Conservation (phyloP, 2,888 invertebrate species). For the Ophioninae sp. region DNA sequence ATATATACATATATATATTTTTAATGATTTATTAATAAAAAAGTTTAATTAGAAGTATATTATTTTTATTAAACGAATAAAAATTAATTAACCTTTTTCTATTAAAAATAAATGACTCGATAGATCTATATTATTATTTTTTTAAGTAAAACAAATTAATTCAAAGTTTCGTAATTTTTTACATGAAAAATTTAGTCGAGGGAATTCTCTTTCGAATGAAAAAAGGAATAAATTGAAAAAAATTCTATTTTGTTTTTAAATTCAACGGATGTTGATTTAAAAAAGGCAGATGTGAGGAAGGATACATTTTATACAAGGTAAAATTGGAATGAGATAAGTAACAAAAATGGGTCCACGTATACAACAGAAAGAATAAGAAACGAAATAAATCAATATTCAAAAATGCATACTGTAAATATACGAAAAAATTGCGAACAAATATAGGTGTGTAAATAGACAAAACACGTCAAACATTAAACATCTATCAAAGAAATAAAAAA, state of each 20-base stretch:
- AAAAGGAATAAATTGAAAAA: too few relatives aligned
- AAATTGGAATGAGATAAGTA: not conserved
- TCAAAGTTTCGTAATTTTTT: too few relatives aligned
- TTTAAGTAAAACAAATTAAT: too few relatives aligned
- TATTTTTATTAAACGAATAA: too few relatives aligned
- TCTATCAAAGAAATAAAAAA: not conserved
- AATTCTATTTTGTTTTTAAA: too few relatives aligned
- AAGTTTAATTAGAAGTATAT: not conserved
- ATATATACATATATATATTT: not conserved
- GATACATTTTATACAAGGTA: not conserved
- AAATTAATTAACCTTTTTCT: too few relatives aligned
- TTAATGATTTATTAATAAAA: not conserved
- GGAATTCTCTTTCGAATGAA: too few relatives aligned
- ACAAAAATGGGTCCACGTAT: not conserved
- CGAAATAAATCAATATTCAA: not conserved
- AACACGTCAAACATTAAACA: not conserved
- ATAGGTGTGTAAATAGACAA: not conserved
- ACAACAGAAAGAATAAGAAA: not conserved
- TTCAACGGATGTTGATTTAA: too few relatives aligned
- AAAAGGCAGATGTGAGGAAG: too few relatives aligned
- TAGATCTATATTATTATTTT: too few relatives aligned
- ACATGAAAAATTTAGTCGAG: too few relatives aligned
- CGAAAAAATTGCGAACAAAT: not conserved
- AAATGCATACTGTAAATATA: not conserved
- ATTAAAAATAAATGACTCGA: too few relatives aligned